Evolutionary conservation across 2,797 vertebrate species (phyloP).

Genomic region (Selene dorsalis): DNA sequence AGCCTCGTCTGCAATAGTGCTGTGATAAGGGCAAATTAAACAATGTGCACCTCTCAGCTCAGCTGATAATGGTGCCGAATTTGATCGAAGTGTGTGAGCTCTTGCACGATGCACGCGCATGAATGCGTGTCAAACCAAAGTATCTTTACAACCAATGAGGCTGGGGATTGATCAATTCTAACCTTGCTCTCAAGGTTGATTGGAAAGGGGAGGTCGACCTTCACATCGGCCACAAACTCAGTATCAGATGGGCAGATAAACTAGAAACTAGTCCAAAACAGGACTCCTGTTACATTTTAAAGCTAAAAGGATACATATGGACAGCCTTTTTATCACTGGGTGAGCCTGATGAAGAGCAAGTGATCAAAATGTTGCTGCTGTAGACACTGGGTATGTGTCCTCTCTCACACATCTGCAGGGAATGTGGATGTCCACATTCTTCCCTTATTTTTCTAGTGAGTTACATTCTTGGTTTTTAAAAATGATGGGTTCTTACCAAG

Average conservation of each 20-base stretch:
- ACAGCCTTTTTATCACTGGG: background rate
- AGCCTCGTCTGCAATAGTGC: conserved; percentile 62
- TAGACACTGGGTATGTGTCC: background rate
- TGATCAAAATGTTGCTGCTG: background rate
- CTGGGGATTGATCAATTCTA: conserved; percentile 42
- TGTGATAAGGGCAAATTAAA: conserved; percentile 73
- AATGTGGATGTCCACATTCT: background rate
- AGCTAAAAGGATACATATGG: background rate
- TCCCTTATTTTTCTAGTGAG: background rate
- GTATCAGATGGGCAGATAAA: background rate
- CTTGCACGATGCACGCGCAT: conserved; percentile 13
- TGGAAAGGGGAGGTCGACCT: conserved; percentile 31
- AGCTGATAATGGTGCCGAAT: conserved; percentile 58
- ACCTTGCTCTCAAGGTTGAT: conserved; percentile 61
- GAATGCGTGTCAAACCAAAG: conserved; percentile 33
- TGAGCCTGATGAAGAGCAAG: background rate
- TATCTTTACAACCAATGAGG: conserved; percentile 8
- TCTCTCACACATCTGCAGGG: background rate
- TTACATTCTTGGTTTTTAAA: background rate
- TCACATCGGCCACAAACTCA: background rate
- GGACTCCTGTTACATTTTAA: background rate
- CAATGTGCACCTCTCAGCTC: conserved; percentile 60
- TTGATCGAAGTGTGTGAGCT: conserved; percentile 47
- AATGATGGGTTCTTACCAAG: background rate
- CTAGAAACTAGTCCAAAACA: background rate